A percentile compares a stretch with the other conserved stretches of the same genome.
phyloP scores from a whole-genome alignment of 2,797 vertebrate species.

The Sebastes trivittatus region DNA sequence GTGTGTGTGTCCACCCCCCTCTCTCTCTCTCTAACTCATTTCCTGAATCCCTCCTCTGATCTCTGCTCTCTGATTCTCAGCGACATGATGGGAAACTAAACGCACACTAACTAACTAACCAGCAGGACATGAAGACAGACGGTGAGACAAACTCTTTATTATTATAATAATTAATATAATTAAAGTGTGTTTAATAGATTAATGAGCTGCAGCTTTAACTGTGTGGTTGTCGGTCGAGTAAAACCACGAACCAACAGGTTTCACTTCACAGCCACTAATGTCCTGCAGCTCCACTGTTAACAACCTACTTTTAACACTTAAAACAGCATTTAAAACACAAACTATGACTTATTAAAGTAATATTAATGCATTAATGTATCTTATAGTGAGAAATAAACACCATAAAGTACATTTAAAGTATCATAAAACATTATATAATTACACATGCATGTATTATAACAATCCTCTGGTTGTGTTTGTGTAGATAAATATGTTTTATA shows the following conservation, averaged over 20 bases:
- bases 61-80: background rate
- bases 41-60: conserved; percentile 42
- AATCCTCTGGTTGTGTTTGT: accelerated
- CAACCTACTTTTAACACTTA: accelerated
- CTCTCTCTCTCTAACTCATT: conserved; percentile 14
- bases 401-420: accelerated
- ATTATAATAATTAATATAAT: no score
- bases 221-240: no score
- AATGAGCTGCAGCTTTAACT: no score
- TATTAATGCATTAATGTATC: background rate
- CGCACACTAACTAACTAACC: background rate
- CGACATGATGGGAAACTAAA: background rate
- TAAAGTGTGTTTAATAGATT: no score
- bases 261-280: background rate
- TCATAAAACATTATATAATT: background rate
- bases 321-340: background rate
- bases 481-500: accelerated
- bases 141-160: conserved; percentile 18
- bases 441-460: accelerated
- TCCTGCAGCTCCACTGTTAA: background rate
- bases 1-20: background rate
- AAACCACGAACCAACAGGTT: no score
- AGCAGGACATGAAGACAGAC: background rate
- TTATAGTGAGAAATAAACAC: background rate
- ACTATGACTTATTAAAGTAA: background rate